Evolutionary conservation across 2,113 vertebrate species (phyloP), one percentile per base, ranked within the genome.

Genomic region (Lonchura striata): DNA sequence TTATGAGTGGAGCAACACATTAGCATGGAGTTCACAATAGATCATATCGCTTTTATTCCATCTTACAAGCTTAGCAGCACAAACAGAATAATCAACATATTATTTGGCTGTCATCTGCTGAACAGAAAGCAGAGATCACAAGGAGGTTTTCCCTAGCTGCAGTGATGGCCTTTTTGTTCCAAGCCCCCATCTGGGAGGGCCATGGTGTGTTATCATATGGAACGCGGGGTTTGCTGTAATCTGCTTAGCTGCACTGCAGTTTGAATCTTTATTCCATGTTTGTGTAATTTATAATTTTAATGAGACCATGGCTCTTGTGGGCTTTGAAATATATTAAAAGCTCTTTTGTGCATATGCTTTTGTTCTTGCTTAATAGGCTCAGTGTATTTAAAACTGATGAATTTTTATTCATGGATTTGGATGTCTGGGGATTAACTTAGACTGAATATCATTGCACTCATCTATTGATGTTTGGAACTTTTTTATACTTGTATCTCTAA

Each of bases 221-320:
- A 99, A 99, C 99, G 98, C 98, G 98, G 99, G 98, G 97, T 98
- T 98, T 98, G 98, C 98, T 99, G 98, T 99, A 99, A 99, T 99
- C 99, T 99, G 98, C 99, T 99, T 99, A 99, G 98, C 98, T 97
- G 98, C 98, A 97, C 98, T 98, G 98, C 98, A 98, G 98, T 98
- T 98, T 96, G 98, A 98, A 98, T 98, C 98, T 98, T 98, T 98
- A 98, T 98, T 98, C 98, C 98, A 98, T 99, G 99, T 99, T 99
- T 99, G 98, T 99, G 98, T 99, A 99, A 99, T 99, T 99, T 99
- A 99, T 98, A 98, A 98, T 98, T 98, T 99, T 99, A 99, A 99
- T 98, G 98, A 99, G 98, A 98, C 98, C 98, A 94, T 95, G 98
- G 97, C 98, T 98, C 98, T 98, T 98, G 98, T 98, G 98, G 98